These are phyloP conservation scores for Dicrostonyx torquatus DNA, from an alignment of 2,797 vertebrate genomes.

Conservation along the genomic window DNA sequence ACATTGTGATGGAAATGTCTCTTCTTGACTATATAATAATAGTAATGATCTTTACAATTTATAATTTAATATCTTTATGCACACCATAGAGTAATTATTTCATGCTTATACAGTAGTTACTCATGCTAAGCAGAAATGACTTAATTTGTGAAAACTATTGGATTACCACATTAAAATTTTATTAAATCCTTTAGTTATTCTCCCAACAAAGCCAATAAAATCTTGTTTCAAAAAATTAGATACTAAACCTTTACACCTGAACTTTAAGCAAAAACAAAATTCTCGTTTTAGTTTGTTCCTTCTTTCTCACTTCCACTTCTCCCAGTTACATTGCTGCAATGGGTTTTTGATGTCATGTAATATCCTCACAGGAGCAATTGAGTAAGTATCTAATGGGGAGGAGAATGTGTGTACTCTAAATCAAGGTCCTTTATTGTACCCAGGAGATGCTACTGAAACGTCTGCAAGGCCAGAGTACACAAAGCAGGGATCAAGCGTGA, in stretches of 20 bases:
- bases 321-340: conserved; percentile 53
- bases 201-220: neutral
- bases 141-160: neutral
- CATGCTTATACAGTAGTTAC: neutral
- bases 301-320: conserved; percentile 1
- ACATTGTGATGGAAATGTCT: neutral
- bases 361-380: conserved; percentile 70
- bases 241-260: neutral
- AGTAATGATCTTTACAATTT: neutral
- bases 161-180: neutral
- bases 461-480: conserved; percentile 64
- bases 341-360: conserved; percentile 65
- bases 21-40: neutral
- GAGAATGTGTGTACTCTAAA: conserved; percentile 68
- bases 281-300: conserved; percentile 10
- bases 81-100: neutral
- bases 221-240: neutral
- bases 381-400: conserved; percentile 50
- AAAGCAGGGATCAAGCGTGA: conserved; percentile 41
- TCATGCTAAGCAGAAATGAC: neutral
- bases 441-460: conserved; percentile 73
- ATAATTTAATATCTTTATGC: neutral
- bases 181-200: neutral
- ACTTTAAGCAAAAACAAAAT: conserved; percentile 32
- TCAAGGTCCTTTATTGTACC: conserved; percentile 76